These are phyloP conservation scores for Scolanthus callimorphus DNA, from an alignment of 92 coral and sea anemone species.

Conservation along the genomic window DNA sequence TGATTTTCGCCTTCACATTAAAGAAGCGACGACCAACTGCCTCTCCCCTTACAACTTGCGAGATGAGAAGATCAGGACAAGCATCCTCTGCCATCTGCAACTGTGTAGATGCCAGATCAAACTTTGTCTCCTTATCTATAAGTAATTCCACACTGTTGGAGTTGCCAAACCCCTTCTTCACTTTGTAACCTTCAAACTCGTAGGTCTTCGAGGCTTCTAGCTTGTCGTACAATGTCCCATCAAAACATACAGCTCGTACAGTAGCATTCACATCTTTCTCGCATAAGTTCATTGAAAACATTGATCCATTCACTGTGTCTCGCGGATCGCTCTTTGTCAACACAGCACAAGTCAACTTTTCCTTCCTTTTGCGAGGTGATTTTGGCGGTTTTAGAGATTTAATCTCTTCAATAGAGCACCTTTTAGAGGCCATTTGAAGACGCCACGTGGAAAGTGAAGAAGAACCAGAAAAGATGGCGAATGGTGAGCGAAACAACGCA, in stretches of 20 bases:
- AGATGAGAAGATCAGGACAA: conserved; percentile 12
- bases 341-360: conserved; percentile 10
- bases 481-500: no score
- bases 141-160: conserved; percentile 2
- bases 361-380: conserved; percentile 16
- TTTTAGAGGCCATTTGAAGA: no score
- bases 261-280: conserved; percentile 3
- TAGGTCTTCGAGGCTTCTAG: conserved; percentile 22
- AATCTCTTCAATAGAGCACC: conserved; percentile 15
- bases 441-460: no score
- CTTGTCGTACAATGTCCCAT: conserved; percentile 7
- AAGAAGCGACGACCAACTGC: conserved; percentile 11
- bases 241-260: conserved; percentile 18
- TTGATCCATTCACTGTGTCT: conserved; percentile 13
- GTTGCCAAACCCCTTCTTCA: conserved; percentile 13
- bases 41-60: conserved; percentile 13
- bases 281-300: conserved; percentile 21
- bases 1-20: conserved; percentile 24
- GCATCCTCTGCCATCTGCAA: neutral
- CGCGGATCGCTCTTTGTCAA: conserved; percentile 23
- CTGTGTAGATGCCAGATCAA: conserved; percentile 3
- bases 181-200: conserved; percentile 20
- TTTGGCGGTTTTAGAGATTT: conserved; percentile 11
- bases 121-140: conserved; percentile 9
- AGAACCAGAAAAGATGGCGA: no score